Evolutionary conservation across 37 sponge, comb jelly and placozoan species (phyloP), one percentile per base, ranked within the genome.

Genomic region (Spongilla lacustris): DNA sequence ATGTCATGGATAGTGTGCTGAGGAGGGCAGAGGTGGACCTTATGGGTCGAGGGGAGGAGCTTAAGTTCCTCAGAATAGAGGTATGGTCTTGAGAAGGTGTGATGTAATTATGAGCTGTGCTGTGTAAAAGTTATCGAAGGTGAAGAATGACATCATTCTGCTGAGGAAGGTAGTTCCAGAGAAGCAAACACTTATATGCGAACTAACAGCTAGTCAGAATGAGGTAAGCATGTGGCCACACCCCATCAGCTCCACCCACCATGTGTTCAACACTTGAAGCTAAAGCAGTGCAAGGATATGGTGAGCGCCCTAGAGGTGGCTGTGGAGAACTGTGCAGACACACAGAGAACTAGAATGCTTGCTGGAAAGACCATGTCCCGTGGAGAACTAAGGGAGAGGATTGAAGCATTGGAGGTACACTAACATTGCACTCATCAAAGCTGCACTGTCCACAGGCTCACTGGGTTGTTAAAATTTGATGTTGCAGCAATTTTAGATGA

Each of bases 61-160:
- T 95, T 6, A 87, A 83, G 22, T 92, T 95, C 71, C 81, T 99
- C 34, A 86, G 84, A 6, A 85, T 99, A 91, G 98, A 99, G 94
- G 94, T 94, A 30, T 71, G 75, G 36, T 70, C 36, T 12, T 0
- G 11, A 26, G 32, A 14, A 22, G 36, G 6, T 31, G 33, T 19
- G 5, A 35, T 36, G 25, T 33, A 6, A 78, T 78, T 25, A 49
- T 1, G 11, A 19, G 73, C 46, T 77, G 4, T 48, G 34, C 30
- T 46, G 23, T 24, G 11, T 71, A 23, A n/a, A 25, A 92, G 93
- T 66, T 91, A 37, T 46, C 82, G 30, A 30, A 91, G 69, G 67
- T 95, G 13, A 75, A 95, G 77, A 81, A 91, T 76, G 91, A 93
- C 30, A 84, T 95, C 34, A 87, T 86, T 29, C 73, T 93, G 24